Evolutionary conservation across 2,113 vertebrate genomes (phyloP).

Genomic region (Hystrix cristata): DNA sequence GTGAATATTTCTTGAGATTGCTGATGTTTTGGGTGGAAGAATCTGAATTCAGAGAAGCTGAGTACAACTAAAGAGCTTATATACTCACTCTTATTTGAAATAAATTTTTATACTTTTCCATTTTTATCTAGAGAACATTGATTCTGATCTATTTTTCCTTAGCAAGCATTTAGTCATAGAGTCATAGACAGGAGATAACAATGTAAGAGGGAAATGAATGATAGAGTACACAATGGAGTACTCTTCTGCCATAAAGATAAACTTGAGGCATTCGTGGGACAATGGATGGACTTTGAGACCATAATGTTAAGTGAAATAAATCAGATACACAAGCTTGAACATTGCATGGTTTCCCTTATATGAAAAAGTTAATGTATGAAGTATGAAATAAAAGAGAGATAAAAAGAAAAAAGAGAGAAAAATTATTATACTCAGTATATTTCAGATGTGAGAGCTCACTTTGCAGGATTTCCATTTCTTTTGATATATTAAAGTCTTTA

Average conservation of each 20-base stretch:
- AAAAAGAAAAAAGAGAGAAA: neutral
- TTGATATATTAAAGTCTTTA: neutral
- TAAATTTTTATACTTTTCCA: neutral
- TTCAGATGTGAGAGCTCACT: neutral
- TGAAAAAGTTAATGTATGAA: neutral
- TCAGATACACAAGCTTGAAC: neutral
- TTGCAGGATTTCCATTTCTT: neutral
- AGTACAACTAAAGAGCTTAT: neutral
- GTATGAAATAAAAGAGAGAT: neutral
- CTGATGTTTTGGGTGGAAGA: neutral
- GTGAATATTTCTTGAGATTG: neutral
- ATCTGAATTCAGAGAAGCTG: neutral
- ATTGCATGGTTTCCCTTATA: neutral
- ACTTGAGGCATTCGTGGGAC: neutral
- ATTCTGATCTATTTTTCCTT: neutral
- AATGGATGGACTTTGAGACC: neutral
- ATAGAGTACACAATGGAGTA: neutral
- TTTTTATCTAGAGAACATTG: neutral
- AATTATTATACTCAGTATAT: neutral
- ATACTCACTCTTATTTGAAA: neutral
- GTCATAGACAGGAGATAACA: neutral
- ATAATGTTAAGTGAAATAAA: neutral
- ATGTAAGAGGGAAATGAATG: neutral
- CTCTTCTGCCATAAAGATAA: neutral
- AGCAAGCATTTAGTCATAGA: neutral